Conservation (phyloP, 2,888 invertebrate species). For the Lapara coniferarum region DNA sequence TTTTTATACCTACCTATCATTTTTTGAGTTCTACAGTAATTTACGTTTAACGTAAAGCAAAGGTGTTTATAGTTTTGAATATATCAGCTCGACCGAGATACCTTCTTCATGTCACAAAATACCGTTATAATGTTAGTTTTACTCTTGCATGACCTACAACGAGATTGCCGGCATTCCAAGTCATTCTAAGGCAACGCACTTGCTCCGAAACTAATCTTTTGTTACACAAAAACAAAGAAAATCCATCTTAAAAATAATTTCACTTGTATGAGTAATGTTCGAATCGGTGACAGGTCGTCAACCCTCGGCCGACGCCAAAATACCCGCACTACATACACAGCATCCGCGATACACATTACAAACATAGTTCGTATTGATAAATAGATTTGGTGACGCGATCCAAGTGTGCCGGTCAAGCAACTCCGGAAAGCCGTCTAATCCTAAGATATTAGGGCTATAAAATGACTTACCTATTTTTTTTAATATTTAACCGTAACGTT, state of each 20-base stretch:
- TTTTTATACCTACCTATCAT: too few relatives aligned
- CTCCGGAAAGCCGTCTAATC: neutral
- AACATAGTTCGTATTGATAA: neutral
- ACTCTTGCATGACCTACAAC: too few relatives aligned
- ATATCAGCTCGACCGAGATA: too few relatives aligned
- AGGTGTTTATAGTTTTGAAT: too few relatives aligned
- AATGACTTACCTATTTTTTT: neutral
- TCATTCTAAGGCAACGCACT: too few relatives aligned
- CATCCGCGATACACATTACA: neutral
- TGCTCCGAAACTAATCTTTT: neutral
- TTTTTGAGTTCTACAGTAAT: too few relatives aligned
- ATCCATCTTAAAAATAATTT: neutral
- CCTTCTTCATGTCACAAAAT: too few relatives aligned
- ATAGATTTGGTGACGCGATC: neutral
- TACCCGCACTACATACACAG: conserved; percentile 4
- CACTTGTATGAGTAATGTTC: neutral
- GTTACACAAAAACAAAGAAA: neutral
- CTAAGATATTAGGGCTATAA: neutral
- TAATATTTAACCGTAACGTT: too few relatives aligned
- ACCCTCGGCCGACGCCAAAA: conserved; percentile 9
- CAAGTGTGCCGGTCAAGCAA: conserved; percentile 13
- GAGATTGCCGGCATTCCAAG: too few relatives aligned
- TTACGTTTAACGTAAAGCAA: too few relatives aligned
- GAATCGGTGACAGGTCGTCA: conserved; percentile 11
- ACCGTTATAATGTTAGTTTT: too few relatives aligned